Evolutionary conservation across 2,888 invertebrate genomes (phyloP), one percentile per base, ranked within the genome.

Genomic region (Callyntrura guangdongensis): DNA sequence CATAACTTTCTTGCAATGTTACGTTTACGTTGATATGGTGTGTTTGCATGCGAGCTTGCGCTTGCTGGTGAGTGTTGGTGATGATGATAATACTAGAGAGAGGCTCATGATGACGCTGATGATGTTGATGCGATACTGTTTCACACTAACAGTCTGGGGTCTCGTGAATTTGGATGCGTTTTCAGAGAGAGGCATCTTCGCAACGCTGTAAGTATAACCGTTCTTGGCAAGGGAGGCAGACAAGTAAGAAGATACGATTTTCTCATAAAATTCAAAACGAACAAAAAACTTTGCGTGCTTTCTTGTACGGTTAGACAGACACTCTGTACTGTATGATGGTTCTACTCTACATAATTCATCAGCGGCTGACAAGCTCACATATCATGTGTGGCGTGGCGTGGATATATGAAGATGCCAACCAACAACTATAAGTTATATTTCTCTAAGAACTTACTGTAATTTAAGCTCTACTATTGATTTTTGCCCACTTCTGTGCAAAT

Each of bases 161-260:
- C 69, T 27, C 12, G 69, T 36, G 36, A 69, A 12, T 36, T 69
- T 69, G 11, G 17, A 69, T 69, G 36, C n/a, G 9, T 69, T 69
- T 36, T 36, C 36, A 14, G n/a, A 69, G n/a, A 69, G 17, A 69
- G 14, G 20, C 69, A 14, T 64, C 82, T 36, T 61, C 14, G 64
- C 6, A 84, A 84, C 84, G 82, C n/a, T n/a, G n/a, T 49, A 53
- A 69, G 84, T 17, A 61, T 36, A 6, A 47, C 85, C 72, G 85
- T 85, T 85, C 17, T 59, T 85, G 85, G 85, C 85, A 74, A 53
- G 6, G 4, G 64, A 67, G 9, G 64, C 25, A 67, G 64, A 69
- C 27, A 69, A 36, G 25, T n/a, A 69, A 36, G n/a, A 69, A 69
- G 36, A 69, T 84, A 12, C 27, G 20, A 69, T 67, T 27, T 36